Conservation (phyloP, 2,113 vertebrate species). For the Oenanthe melanoleuca region DNA sequence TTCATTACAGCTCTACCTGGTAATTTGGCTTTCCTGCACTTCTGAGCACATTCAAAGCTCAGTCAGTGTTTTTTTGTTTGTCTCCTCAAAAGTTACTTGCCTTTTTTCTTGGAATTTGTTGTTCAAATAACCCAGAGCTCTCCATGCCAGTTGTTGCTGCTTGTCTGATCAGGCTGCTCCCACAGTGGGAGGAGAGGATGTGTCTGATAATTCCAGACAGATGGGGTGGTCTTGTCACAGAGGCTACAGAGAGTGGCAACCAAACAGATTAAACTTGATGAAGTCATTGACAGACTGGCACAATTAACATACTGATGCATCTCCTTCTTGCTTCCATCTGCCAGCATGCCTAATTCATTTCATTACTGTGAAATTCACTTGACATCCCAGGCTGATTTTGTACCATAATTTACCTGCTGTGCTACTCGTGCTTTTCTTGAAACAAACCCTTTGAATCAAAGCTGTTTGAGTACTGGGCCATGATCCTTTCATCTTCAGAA, state of each 20-base stretch:
- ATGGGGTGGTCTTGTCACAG: constrained; percentile 37
- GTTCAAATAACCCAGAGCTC: not conserved
- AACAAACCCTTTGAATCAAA: not conserved
- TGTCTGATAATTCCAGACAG: constrained; percentile 26
- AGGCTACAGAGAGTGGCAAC: not conserved
- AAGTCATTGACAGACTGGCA: constrained; percentile 30
- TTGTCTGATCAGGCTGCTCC: not conserved
- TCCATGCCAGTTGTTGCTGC: not conserved
- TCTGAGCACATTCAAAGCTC: not conserved
- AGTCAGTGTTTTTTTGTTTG: not conserved
- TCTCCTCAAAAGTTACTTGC: not conserved
- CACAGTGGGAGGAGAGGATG: not conserved
- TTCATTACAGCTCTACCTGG: not conserved
- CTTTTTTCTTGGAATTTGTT: not conserved
- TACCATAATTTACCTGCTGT: not conserved
- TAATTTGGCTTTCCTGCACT: not conserved
- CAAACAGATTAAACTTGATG: constrained; percentile 51
- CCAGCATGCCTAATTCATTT: constrained; percentile 12
- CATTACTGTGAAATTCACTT: constrained; percentile 16
- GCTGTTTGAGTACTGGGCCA: not conserved
- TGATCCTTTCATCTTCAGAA: not conserved
- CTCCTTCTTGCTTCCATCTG: constrained; percentile 48
- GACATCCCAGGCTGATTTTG: not conserved
- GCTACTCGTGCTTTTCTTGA: not conserved
- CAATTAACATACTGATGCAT: constrained; percentile 50